Evolutionary conservation across 1,140 invertebrate species (phyloP).

Genomic region (Coenobita brevimanus): DNA sequence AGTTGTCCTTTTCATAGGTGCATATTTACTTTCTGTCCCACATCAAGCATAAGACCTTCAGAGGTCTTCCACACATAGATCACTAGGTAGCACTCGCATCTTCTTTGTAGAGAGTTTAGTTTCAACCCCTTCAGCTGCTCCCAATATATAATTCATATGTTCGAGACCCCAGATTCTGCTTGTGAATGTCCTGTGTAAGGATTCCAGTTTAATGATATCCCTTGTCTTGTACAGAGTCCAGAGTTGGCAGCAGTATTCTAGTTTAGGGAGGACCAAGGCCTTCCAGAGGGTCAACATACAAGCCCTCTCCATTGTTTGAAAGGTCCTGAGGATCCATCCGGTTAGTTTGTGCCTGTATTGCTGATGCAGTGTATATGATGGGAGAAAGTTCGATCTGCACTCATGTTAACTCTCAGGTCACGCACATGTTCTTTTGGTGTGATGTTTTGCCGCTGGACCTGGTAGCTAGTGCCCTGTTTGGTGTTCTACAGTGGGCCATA

Average conservation of each 20-base stretch:
- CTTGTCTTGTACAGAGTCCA: neutral
- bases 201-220: neutral
- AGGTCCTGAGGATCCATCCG: constrained; percentile 4
- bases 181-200: constrained; percentile 3
- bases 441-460: too few relatives aligned
- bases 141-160: constrained; percentile 12
- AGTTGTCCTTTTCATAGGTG: neutral
- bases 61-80: constrained; percentile 5
- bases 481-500: too few relatives aligned
- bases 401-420: too few relatives aligned
- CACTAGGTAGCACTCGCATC: neutral
- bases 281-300: neutral
- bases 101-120: constrained; percentile 12
- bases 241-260: constrained; percentile 4
- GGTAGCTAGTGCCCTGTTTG: too few relatives aligned
- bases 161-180: neutral
- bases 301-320: neutral
- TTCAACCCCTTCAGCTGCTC: neutral
- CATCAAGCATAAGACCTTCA: too few relatives aligned
- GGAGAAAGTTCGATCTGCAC: neutral
- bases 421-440: too few relatives aligned
- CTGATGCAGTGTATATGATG: neutral
- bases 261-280: neutral
- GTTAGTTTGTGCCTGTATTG: neutral
- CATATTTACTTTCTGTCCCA: neutral